Base-by-base conservation (phyloP, 2,797 vertebrate species). In the Helarctos malayanus region DNA sequence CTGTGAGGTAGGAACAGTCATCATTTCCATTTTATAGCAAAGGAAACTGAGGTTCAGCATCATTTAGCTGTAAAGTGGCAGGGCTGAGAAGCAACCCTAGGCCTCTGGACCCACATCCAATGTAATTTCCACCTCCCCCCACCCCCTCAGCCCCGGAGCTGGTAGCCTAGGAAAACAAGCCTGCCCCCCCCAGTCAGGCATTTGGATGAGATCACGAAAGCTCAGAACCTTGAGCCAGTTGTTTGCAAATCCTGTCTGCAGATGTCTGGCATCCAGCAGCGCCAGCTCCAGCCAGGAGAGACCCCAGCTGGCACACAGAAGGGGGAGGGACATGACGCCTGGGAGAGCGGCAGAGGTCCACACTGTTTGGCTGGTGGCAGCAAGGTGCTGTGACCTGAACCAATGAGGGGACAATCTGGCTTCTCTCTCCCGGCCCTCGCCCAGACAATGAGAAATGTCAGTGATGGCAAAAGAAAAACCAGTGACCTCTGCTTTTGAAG, bases 191-290 rank as follows among this genome's bases (percentile, higher is more conserved):
- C 25, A 45, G 57, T 38, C 25, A 81, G 85, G 29, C 75, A 16
- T 84, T 90, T 81, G 86, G 61, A 83, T 82, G 76, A 83, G 76
- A 45, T 86, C 86, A 83, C 82, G 32, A 84, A 83, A 52, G n/a
- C 83, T 79, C 91, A 59, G 90, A 61, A 89, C 54, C 35, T 54
- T 25, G 27, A 89, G 65, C 49, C 90, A 85, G 75, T 59, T 84
- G 93, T 85, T 52, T 47, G 68, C 49, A 83, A 87, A 79, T 68
- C 69, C 78, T 92, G 87, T 87, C 61, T 87, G 61, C 95, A 83
- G 49, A 57, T 16, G 47, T 57, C 65, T 91, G 93, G 76, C 82
- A 59, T 59, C 41, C 10, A 9, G 54, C 38, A 78, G 59, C 29
- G 41, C 86, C 35, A 35, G 32, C 65, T 59, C 54, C 63, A 35